Base-by-base conservation (phyloP, 1,140 invertebrate genomes). In the Batillaria attramentaria region DNA sequence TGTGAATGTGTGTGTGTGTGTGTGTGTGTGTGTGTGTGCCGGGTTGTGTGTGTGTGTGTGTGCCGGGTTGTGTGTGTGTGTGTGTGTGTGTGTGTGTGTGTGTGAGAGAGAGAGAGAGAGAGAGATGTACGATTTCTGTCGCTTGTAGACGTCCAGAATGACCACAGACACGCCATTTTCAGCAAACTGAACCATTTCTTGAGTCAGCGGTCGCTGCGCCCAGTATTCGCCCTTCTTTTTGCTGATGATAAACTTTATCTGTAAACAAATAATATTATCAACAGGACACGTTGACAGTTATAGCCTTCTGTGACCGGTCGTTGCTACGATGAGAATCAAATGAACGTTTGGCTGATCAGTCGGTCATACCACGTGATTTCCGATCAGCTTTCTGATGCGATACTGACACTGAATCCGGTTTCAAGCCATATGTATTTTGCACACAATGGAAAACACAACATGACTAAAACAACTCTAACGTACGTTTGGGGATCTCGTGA, bases 171-270 rank as follows among this genome's bases (percentile, higher is more conserved):
- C 96, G 92, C 98, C 97, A 54, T 95, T 95, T 1, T 95, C 95
- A 10, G 97, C 96, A 91, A 97, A 98, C 42, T 96, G 92, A 54
- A 98, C 94, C 97, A 98, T 98, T 87, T 98, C 96, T 69, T 96
- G 93, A 28, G 95, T 95, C 24, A 98, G 90, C 4, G 97, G 97
- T 80, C 97, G 91, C 18, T 95, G 93, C 18, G 95, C 94, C 97
- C 97, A 98, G 91, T 96, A 98, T 78, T 95, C 94, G 88, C 96
- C 96, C 91, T 98, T 97, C 83, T 94, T 93, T 57, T 97, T 97
- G 28, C n/a, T n/a, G n/a, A n/a, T n/a, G n/a, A 96, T 94, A 90
- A 94, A 95, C 90, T 89, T 85, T 80, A 84, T 85, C 84, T 87
- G 82, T 42, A 78, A 74, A 43, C 33, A 72, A 41, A 72, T 35